Conservation (phyloP, 2,888 invertebrate species). For the Deilephila elpenor region DNA sequence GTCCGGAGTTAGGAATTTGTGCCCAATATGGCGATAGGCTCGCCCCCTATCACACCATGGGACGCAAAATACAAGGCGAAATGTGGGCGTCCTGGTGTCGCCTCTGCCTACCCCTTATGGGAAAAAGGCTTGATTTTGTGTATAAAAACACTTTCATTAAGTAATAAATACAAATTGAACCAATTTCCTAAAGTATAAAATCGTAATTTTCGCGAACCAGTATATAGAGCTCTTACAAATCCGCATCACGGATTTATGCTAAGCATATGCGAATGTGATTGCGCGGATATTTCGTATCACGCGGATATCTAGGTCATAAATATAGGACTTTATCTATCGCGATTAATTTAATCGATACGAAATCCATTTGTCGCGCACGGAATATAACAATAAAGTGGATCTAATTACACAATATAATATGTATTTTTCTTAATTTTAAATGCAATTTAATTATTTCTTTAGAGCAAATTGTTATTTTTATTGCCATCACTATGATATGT, state of each 20-base stretch:
- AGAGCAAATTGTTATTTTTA: too few relatives aligned
- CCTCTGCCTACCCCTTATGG: too few relatives aligned
- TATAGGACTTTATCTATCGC: neutral
- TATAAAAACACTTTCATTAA: neutral
- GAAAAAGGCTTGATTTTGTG: too few relatives aligned
- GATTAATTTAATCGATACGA: neutral
- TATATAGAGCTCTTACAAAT: neutral
- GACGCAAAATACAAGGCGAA: too few relatives aligned
- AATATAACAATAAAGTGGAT: constrained; percentile 1
- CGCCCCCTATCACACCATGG: too few relatives aligned
- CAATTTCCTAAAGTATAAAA: neutral
- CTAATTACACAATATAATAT: neutral
- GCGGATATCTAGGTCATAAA: neutral
- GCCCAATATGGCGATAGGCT: too few relatives aligned
- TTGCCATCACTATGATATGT: too few relatives aligned
- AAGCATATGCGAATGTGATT: neutral
- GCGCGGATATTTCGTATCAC: neutral
- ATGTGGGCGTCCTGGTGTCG: too few relatives aligned
- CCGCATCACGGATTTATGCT: neutral
- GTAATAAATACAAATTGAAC: neutral
- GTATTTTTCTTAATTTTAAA: too few relatives aligned
- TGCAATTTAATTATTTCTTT: too few relatives aligned
- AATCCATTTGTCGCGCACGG: constrained; percentile 1
- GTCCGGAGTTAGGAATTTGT: too few relatives aligned
- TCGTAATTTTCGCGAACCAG: neutral